Conservation (phyloP, 1,140 invertebrate genomes). For the Pararge aegeria region DNA sequence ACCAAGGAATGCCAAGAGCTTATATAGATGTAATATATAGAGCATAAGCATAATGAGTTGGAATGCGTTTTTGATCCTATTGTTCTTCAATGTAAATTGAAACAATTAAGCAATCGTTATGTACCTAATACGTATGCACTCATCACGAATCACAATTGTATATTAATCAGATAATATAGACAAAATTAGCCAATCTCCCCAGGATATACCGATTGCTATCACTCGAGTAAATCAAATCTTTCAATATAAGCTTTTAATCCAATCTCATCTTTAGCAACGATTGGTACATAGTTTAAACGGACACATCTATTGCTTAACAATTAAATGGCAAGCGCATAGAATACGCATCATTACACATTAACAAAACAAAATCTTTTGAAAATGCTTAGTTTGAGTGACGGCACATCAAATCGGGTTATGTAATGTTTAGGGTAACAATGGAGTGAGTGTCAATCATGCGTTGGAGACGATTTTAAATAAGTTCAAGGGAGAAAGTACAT, state of each 20-base stretch:
- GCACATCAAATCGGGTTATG: conserved; percentile 67
- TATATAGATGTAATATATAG: no score
- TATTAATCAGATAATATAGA: conserved; percentile 3
- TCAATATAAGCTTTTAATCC: conserved; percentile 29
- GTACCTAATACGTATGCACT: not conserved
- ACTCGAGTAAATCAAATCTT: conserved; percentile 19
- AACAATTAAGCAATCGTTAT: not conserved
- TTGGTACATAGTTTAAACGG: conserved; percentile 61
- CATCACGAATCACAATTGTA: not conserved
- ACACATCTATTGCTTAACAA: conserved; percentile 61
- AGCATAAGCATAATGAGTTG: no score
- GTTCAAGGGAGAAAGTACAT: conserved; percentile 67
- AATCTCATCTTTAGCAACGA: conserved; percentile 27
- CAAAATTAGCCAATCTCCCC: conserved; percentile 16
- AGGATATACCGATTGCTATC: conserved; percentile 17
- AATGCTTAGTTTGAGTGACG: conserved; percentile 64
- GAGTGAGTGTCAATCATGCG: conserved; percentile 58
- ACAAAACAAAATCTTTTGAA: conserved; percentile 63
- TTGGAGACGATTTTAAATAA: conserved; percentile 76
- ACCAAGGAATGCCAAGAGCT: no score
- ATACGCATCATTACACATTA: conserved; percentile 71
- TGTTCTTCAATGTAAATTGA: no score
- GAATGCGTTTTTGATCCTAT: no score
- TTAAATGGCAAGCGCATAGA: conserved; percentile 71
- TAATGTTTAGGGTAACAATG: conserved; percentile 64